A percentile compares a stretch with the other conserved stretches of the same genome.
Evolutionary conservation across 2,113 vertebrate species (phyloP).

Genomic region (Smithornis capensis): DNA sequence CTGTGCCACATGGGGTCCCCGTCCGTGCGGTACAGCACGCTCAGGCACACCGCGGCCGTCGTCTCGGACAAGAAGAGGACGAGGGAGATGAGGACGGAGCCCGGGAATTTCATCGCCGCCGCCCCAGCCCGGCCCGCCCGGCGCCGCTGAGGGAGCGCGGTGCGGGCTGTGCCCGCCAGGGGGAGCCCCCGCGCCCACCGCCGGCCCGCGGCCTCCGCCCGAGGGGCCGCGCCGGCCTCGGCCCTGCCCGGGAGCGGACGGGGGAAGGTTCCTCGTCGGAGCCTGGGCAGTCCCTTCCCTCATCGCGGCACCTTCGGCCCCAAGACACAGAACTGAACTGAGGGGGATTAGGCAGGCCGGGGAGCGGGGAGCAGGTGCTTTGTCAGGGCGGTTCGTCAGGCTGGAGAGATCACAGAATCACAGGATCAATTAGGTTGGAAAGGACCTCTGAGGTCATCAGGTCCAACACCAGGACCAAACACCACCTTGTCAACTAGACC

Average conservation of each 20-base stretch:
- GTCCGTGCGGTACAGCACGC: conserved; percentile 85
- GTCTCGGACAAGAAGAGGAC: conserved; percentile 91
- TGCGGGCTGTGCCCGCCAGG: not conserved
- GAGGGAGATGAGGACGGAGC: conserved; percentile 90
- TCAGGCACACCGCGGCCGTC: conserved; percentile 86
- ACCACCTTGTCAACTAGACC: not conserved
- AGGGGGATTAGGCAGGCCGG: not conserved
- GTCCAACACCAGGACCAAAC: not conserved
- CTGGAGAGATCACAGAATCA: rapidly evolving
- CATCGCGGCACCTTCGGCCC: not conserved
- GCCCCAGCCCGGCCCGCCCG: not conserved
- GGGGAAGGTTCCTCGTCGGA: not conserved
- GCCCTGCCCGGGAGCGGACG: no score
- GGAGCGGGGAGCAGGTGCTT: not conserved
- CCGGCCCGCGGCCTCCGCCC: not conserved
- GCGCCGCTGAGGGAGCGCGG: not conserved
- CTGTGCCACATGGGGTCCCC: conserved; percentile 92
- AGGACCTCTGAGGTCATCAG: not conserved
- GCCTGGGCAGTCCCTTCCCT: not conserved
- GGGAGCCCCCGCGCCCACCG: not conserved
- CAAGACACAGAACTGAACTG: rapidly evolving
- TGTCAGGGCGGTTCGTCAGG: not conserved
- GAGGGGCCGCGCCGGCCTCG: no score
- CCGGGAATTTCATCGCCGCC: conserved; percentile 86
- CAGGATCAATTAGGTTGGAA: not conserved